Percentiles rank a stretch among this genome's conserved stretches.
phyloP scores from a whole-genome alignment of 2,888 invertebrate genomes.

The Nyleta sp. region DNA sequence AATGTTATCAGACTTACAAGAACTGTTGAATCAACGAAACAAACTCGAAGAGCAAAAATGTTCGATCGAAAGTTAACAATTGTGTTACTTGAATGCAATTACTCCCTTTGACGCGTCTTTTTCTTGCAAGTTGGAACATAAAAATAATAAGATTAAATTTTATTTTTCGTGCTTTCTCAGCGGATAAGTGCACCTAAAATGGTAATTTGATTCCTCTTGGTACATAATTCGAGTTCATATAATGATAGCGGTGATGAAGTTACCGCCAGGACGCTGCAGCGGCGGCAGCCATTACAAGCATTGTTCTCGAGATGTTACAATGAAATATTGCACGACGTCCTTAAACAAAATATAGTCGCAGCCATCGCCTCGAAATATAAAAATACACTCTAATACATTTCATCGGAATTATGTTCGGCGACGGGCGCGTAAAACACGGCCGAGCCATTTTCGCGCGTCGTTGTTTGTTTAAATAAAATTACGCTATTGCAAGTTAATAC shows the following conservation, averaged over 20 bases:
- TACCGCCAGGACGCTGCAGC: slow-evolving; percentile 37
- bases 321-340: slow-evolving; percentile 46
- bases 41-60: no score
- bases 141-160: slow-evolving; percentile 22
- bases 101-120: no score
- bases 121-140: neutral
- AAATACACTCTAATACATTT: slow-evolving; percentile 31
- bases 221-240: slow-evolving; percentile 59
- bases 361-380: slow-evolving; percentile 24
- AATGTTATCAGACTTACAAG: no score
- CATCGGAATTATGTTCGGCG: slow-evolving; percentile 6
- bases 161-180: slow-evolving; percentile 1
- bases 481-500: neutral
- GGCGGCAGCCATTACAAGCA: slow-evolving; percentile 44
- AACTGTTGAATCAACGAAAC: no score
- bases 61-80: no score
- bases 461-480: slow-evolving; percentile 22
- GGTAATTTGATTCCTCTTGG: slow-evolving; percentile 39
- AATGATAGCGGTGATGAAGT: slow-evolving; percentile 58
- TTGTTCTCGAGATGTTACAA: slow-evolving; percentile 54
- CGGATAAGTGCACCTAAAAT: slow-evolving; percentile 28
- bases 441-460: slow-evolving; percentile 6
- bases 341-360: slow-evolving; percentile 39
- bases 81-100: no score
- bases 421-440: neutral